Conservation (phyloP, 2,888 invertebrate genomes). For the Drosophila suboccidentalis region DNA sequence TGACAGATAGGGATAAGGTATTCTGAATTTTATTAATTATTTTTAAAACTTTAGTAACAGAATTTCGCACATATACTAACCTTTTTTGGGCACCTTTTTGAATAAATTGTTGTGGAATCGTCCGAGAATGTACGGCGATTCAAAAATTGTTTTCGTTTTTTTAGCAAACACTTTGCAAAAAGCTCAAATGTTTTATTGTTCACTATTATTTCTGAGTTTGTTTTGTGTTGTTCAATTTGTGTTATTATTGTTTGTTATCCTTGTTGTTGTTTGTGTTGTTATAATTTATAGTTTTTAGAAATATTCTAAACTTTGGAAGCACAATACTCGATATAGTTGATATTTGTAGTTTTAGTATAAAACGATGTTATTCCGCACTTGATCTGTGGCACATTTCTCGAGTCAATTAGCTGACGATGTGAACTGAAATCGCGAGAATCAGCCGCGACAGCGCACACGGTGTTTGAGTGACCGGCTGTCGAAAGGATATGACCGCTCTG, state of each 20-base stretch:
- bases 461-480: constrained; percentile 76
- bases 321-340: constrained; percentile 21
- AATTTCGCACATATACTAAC: constrained; percentile 31
- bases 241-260: constrained; percentile 15
- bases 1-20: not conserved
- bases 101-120: constrained; percentile 37
- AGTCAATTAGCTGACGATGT: constrained; percentile 34
- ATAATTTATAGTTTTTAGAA: constrained; percentile 2
- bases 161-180: constrained; percentile 1
- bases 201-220: constrained; percentile 2
- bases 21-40: not conserved
- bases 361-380: constrained; percentile 22
- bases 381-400: constrained; percentile 13
- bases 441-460: constrained; percentile 59
- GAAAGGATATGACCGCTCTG: constrained; percentile 82
- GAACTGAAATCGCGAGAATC: constrained; percentile 46
- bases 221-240: constrained; percentile 8
- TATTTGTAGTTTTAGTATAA: constrained; percentile 11
- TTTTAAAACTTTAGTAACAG: not conserved
- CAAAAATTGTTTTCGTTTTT: not conserved
- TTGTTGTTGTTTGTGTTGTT: constrained; percentile 4
- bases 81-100: constrained; percentile 34
- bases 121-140: constrained; percentile 16
- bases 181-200: constrained; percentile 7
- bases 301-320: constrained; percentile 33